Conservation (phyloP, 2,888 invertebrate species). For the Drosophila eohydei region DNA sequence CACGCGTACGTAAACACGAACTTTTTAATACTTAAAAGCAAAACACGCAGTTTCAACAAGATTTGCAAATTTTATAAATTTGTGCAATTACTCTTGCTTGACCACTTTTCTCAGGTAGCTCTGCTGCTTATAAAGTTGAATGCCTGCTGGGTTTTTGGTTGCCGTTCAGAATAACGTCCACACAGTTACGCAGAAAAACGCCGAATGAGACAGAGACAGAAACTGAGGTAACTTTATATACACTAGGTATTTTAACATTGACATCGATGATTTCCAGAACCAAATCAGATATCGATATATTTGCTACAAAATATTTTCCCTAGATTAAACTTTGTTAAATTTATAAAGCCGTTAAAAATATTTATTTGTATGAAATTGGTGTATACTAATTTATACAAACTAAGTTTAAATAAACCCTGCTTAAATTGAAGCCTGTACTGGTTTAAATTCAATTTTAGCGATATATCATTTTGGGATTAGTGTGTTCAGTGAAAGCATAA, state of each 20-base stretch:
- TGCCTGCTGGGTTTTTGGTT: conserved; percentile 49
- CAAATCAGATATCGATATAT: conserved; percentile 27
- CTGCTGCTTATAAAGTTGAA: conserved; percentile 61
- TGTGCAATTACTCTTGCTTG: conserved; percentile 66
- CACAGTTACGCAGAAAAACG: conserved; percentile 83
- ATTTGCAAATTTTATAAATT: conserved; percentile 65
- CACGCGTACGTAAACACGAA: conserved; percentile 47
- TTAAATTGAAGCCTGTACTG: background rate
- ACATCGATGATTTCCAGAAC: conserved; percentile 29
- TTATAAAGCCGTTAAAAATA: background rate
- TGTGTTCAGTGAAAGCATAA: background rate
- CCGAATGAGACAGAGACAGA: conserved; percentile 84
- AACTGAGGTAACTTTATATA: conserved; percentile 62
- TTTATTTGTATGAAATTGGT: no score
- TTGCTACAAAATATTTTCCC: background rate
- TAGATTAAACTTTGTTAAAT: background rate
- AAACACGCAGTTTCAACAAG: conserved; percentile 46
- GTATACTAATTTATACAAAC: background rate
- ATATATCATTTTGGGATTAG: conserved; percentile 6
- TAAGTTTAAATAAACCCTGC: background rate
- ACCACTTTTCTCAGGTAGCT: conserved; percentile 63
- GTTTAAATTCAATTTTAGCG: background rate
- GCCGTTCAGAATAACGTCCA: conserved; percentile 65
- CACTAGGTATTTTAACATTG: conserved; percentile 27
- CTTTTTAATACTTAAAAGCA: conserved; percentile 29